Base-by-base conservation (phyloP, 2,888 invertebrate genomes). In the Leptopilina syphax region DNA sequence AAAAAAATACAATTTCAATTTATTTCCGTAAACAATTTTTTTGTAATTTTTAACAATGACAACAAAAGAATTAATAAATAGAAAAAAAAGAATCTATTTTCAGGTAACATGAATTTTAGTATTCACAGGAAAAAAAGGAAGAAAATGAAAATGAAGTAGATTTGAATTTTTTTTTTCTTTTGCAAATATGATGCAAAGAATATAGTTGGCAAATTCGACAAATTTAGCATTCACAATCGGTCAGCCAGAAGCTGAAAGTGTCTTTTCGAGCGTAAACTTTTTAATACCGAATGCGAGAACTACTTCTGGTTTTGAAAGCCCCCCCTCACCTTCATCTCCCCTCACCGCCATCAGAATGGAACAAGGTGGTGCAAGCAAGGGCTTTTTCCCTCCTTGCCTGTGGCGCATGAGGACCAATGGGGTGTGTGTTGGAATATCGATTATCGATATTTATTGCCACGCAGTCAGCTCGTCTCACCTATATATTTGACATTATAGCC, bases 381-480 rank as follows among this genome's bases (percentile, higher is more conserved):
- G 50, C 50, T 50, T 50, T 57, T 83, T 80, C 82, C 82, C 83
- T 81, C 84, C 79, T 85, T 83, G 82, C 83, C 84, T 83, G 83
- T 81, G 82, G 82, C 85, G 83, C 84, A 81, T 80, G 82, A 84
- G 84, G 84, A 85, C 85, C 85, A 85, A 88, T 87, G 85, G 87
- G 84, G 34, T 34, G 84, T 84, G 83, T 86, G 84, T 83, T 78
- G 82, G 85, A 84, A 81, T 89, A 89, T 89, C 88, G 88, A 88
- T 89, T 87, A 88, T 86, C 89, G 87, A 89, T 89, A 89, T 89
- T 89, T 89, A 89, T 89, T 88, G 88, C 88, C 85, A 86, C 84
- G 86, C 87, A 87, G 88, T 86, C 87, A 85, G 85, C 85, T 81
- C 83, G 86, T 84, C 79, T 86, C 85, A 83, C 81, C 86, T 87